Base-by-base conservation (phyloP, 2,113 vertebrate species). In the Corapipo altera region DNA sequence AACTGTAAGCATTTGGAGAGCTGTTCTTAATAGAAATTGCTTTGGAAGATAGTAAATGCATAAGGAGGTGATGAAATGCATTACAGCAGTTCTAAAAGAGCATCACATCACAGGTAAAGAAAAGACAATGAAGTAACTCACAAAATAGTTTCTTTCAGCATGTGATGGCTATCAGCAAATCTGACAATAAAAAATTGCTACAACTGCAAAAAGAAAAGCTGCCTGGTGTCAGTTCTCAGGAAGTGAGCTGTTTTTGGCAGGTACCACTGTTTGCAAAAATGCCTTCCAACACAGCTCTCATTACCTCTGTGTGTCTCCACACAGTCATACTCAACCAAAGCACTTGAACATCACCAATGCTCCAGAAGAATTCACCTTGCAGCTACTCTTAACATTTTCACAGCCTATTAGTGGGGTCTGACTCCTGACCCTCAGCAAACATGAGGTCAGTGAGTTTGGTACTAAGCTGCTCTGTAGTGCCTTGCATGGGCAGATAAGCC, bases 171-270 rank as follows among this genome's bases (percentile, higher is more conserved):
- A 73, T 71, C 92, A 93, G 84, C 44, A 73, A 94, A 94, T 76
- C 43, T 69, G 43, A 91, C 85, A 93, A 84, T 51, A 89, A 89
- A 91, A 84, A 94, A 78, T 26, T 65, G 80, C 74, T 95, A 85
- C 75, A 91, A 75, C 62, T 87, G 77, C 82, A 96, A 87, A 91
- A 91, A 46, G 17, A 33, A 92, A 76, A 92, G 71, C 49, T 1
- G 14, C 64, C 88, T 87, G 67, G 55, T 76, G 48, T 69, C 75
- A 94, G 73, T 66, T 77, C 82, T 91, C 76, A 85, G 92, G 66
- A 92, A 94, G 9, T 73, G 58, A 82, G 66, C 35, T 57, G 41
- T 2, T 81, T 70, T 74, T 94, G 90, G 89, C 83, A 94, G 75
- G 72, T 72, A 78, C 26, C 62, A 52, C 48, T 85, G 69, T 77